phyloP scores from a whole-genome alignment of 2,797 vertebrate genomes.

The Sphenodon punctatus region DNA sequence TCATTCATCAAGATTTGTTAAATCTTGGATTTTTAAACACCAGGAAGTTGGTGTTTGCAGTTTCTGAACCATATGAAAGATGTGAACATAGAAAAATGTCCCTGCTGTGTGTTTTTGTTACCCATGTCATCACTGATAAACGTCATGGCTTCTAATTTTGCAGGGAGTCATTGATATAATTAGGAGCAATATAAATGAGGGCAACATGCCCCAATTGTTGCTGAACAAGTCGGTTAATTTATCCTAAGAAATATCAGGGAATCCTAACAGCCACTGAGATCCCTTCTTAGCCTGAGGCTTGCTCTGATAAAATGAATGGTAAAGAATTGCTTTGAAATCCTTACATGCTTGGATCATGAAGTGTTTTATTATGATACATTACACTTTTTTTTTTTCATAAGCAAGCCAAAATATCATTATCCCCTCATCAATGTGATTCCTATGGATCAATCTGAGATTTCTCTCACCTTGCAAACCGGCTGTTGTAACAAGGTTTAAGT shows the following conservation, averaged over 20 bases:
- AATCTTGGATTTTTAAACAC: neutral
- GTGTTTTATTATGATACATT: neutral
- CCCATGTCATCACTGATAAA: constrained; percentile 53
- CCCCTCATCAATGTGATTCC: accelerated
- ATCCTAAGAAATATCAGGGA: neutral
- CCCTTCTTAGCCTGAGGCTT: neutral
- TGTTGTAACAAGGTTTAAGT: neutral
- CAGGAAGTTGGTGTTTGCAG: neutral
- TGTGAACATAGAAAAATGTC: neutral
- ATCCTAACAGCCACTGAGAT: neutral
- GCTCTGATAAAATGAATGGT: neutral
- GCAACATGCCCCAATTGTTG: constrained; percentile 24
- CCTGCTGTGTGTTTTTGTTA: constrained; percentile 40
- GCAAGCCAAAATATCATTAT: neutral
- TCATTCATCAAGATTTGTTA: accelerated
- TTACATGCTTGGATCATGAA: neutral
- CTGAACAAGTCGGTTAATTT: constrained; percentile 27
- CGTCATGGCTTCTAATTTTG: constrained; percentile 57
- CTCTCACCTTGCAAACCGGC: accelerated
- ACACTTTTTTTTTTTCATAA: constrained; percentile 5
- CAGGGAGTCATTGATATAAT: constrained; percentile 60
- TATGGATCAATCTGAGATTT: neutral
- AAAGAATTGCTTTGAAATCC: neutral
- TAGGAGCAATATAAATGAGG: constrained; percentile 45
- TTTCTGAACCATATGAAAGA: neutral